A percentile compares a stretch with the other conserved stretches of the same genome.
These are phyloP conservation scores for Otocyon megalotis DNA, from an alignment of 2,113 vertebrate species.

Conservation along the genomic window DNA sequence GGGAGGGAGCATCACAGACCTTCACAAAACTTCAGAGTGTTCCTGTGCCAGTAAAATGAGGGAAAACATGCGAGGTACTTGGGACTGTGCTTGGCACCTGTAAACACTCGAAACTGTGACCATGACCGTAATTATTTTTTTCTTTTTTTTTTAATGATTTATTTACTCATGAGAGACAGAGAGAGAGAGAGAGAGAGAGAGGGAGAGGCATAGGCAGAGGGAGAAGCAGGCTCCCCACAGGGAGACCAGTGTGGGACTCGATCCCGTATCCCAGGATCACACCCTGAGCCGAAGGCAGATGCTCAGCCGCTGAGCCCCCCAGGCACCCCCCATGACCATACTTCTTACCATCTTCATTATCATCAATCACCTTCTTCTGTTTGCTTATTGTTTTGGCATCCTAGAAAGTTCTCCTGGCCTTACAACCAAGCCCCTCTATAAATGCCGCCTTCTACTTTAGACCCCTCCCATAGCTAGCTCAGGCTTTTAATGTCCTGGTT, in stretches of 20 bases:
- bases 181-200: too few species aligned
- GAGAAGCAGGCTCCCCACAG: too few species aligned
- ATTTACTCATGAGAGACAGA: too few species aligned
- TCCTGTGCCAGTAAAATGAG: neutral
- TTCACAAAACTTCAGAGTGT: too few species aligned
- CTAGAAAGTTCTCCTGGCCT: neutral
- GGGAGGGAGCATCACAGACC: neutral
- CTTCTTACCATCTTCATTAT: accelerated
- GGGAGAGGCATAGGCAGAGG: too few species aligned
- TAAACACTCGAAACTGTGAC: accelerated
- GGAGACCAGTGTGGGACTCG: too few species aligned
- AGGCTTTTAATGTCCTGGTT: neutral
- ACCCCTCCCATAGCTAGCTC: neutral
- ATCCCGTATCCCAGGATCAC: too few species aligned
- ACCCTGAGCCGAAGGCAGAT: too few species aligned
- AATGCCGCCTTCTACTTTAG: neutral
- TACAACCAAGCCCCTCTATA: neutral
- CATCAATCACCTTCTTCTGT: neutral
- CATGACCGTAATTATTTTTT: accelerated
- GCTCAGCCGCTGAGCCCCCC: too few species aligned
- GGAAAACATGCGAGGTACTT: accelerated
- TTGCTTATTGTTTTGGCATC: neutral
- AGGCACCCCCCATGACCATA: accelerated
- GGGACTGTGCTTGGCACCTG: accelerated
- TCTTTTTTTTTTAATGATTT: too few species aligned